Conservation (phyloP, 2,888 invertebrate species). For the Dicycla oo region DNA sequence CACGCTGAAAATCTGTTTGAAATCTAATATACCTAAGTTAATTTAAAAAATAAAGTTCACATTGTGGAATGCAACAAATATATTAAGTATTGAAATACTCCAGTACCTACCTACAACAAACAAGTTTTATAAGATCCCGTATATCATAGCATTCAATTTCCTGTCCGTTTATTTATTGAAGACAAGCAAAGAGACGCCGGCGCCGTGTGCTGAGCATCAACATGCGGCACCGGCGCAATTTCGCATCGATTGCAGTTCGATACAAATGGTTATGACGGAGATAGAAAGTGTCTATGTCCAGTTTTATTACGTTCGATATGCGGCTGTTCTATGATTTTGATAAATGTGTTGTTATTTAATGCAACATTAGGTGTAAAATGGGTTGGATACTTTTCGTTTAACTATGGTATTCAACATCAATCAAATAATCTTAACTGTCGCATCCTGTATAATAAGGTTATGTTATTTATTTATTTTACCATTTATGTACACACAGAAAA, state of each 20-base stretch:
- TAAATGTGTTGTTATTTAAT: conserved; percentile 1
- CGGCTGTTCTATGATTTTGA: conserved; percentile 1
- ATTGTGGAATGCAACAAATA: not conserved
- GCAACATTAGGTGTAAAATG: too few relatives aligned
- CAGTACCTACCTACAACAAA: not conserved
- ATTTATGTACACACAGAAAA: too few relatives aligned
- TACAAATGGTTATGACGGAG: too few relatives aligned
- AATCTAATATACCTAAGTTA: too few relatives aligned
- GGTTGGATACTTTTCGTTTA: too few relatives aligned
- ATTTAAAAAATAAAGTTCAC: not conserved
- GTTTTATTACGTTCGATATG: conserved; percentile 27
- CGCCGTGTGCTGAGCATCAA: conserved; percentile 15
- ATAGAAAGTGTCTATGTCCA: not conserved
- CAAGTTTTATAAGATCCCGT: not conserved
- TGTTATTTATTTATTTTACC: too few relatives aligned
- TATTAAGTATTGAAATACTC: not conserved
- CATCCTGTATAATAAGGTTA: too few relatives aligned
- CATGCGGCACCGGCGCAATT: conserved; percentile 29
- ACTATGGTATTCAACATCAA: too few relatives aligned
- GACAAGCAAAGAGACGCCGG: conserved; percentile 41
- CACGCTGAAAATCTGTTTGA: too few relatives aligned
- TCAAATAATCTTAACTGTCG: too few relatives aligned
- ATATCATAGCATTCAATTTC: conserved; percentile 41
- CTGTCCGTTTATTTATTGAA: conserved; percentile 37
- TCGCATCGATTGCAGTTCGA: conserved; percentile 12